Evolutionary conservation across 2,888 invertebrate species (phyloP).

Genomic region (Phania funesta): DNA sequence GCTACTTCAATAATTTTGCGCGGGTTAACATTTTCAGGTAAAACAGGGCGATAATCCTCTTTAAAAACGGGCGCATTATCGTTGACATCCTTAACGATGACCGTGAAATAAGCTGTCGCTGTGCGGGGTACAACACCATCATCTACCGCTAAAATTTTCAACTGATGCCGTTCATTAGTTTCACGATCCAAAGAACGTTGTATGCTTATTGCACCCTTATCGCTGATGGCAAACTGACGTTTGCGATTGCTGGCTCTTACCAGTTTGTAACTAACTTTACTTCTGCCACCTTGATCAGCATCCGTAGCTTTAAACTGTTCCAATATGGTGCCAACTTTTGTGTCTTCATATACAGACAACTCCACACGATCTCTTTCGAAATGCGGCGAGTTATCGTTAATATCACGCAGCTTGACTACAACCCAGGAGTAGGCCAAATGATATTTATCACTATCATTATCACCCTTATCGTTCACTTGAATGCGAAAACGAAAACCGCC

Average conservation of each 20-base stretch:
- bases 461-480: constrained; percentile 93
- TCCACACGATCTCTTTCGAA: constrained; percentile 96
- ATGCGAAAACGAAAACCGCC: constrained; percentile 97
- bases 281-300: constrained; percentile 95
- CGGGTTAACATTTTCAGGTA: constrained; percentile 94
- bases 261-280: constrained; percentile 92
- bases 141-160: constrained; percentile 95
- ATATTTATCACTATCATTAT: constrained; percentile 96
- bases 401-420: constrained; percentile 93
- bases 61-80: constrained; percentile 95
- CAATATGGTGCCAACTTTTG: constrained; percentile 92
- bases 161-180: constrained; percentile 94
- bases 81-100: constrained; percentile 96
- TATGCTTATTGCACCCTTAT: constrained; percentile 95
- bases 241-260: constrained; percentile 94
- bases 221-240: constrained; percentile 95
- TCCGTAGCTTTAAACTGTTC: constrained; percentile 97
- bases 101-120: constrained; percentile 94
- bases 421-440: constrained; percentile 98
- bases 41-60: constrained; percentile 92
- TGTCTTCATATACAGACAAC: constrained; percentile 93
- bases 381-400: constrained; percentile 97
- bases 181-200: constrained; percentile 95
- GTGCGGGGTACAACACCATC: constrained; percentile 95
- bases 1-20: constrained; percentile 94